Evolutionary conservation across 37 sponge, comb jelly and placozoan genomes (phyloP).

Genomic region (Dysidea cf. avara): DNA sequence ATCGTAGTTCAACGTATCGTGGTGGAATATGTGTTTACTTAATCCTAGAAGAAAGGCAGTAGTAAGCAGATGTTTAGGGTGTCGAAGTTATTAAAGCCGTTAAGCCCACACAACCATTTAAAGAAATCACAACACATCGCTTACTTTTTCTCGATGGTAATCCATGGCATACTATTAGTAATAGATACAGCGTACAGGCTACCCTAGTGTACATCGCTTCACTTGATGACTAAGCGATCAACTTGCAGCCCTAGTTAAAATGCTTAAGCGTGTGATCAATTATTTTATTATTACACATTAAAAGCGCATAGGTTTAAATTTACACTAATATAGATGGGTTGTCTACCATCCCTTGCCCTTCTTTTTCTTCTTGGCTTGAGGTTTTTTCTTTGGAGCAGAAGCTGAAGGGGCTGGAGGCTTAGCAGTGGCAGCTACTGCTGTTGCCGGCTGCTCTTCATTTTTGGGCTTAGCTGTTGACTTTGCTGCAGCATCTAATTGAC

Average conservation of each 20-base stretch:
- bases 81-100: not conserved
- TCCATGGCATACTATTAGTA: not conserved
- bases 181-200: not conserved
- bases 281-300: too few species aligned
- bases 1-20: constrained; percentile 43
- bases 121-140: too few species aligned
- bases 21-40: constrained; percentile 1
- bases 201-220: not conserved
- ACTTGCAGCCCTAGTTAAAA: too few species aligned
- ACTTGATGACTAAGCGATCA: too few species aligned
- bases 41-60: too few species aligned
- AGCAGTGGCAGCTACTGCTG: too few species aligned
- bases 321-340: not conserved
- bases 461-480: constrained; percentile 12
- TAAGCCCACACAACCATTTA: not conserved
- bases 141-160: too few species aligned
- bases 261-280: too few species aligned
- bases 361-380: constrained; percentile 44
- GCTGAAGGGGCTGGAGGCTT: constrained; percentile 8
- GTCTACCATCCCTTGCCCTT: constrained; percentile 56
- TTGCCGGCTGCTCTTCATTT: not conserved
- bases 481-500: constrained; percentile 55
- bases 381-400: constrained; percentile 4
- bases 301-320: too few species aligned
- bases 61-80: not conserved